These are phyloP conservation scores for Ommatoiulus sabulosus DNA, from an alignment of 2,888 invertebrate species.

Conservation along the genomic window DNA sequence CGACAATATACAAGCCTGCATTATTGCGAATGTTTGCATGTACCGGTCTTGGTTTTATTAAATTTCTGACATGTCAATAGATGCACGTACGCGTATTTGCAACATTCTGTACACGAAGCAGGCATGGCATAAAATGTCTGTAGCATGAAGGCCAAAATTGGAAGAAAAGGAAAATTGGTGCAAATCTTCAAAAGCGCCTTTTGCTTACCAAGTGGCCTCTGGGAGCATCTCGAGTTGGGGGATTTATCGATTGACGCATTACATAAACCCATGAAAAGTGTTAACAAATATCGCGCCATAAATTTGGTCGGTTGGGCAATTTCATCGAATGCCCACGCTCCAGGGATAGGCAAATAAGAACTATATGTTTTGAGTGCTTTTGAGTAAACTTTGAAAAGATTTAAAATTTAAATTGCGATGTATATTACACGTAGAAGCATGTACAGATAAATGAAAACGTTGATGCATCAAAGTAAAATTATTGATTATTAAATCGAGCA, in stretches of 20 bases:
- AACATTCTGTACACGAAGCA: not conserved
- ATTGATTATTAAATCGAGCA: too few species aligned
- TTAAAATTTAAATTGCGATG: not conserved
- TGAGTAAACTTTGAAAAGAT: not conserved
- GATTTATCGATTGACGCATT: slow-evolving; percentile 21
- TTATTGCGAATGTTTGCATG: too few species aligned
- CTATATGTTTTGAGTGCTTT: not conserved
- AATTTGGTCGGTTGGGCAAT: not conserved
- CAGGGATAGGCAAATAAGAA: not conserved
- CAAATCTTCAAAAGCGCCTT: not conserved
- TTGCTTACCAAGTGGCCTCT: slow-evolving; percentile 29
- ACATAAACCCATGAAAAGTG: slow-evolving; percentile 4
- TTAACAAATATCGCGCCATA: slow-evolving; percentile 14
- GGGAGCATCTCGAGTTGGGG: not conserved
- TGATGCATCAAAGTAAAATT: too few species aligned
- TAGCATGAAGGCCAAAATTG: not conserved
- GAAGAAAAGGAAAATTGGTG: not conserved
- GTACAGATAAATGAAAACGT: too few species aligned
- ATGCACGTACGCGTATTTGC: not conserved
- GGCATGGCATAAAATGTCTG: not conserved
- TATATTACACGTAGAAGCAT: too few species aligned
- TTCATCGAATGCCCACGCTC: not conserved
- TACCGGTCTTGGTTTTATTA: not conserved
- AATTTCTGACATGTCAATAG: not conserved
- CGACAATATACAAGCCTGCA: too few species aligned